Conservation (phyloP, 2,113 vertebrate species). For the Neolamprologus modestus region DNA sequence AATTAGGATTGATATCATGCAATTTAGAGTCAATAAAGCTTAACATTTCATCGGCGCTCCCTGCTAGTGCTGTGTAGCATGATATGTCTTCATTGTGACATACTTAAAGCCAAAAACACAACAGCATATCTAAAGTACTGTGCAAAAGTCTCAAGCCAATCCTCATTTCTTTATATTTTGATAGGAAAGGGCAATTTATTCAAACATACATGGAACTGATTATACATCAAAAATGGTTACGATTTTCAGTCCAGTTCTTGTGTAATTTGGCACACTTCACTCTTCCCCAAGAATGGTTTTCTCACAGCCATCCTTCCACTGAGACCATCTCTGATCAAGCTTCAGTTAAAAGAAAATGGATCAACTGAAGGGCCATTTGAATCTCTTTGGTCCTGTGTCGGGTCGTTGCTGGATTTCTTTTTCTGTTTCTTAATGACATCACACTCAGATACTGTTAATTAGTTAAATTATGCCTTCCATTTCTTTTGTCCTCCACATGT, state of each 20-base stretch:
- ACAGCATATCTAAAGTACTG: neutral
- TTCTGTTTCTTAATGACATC: neutral
- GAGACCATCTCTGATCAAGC: neutral
- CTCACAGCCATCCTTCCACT: neutral
- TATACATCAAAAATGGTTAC: neutral
- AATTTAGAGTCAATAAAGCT: slow-evolving; percentile 64
- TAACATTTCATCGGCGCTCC: slow-evolving; percentile 37
- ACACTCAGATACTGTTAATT: neutral
- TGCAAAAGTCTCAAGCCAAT: neutral
- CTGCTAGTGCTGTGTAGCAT: neutral
- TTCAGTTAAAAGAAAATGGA: neutral
- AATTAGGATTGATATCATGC: slow-evolving; percentile 49
- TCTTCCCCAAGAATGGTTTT: neutral
- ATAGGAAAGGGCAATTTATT: neutral
- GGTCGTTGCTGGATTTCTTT: neutral
- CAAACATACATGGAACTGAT: neutral
- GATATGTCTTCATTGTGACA: neutral
- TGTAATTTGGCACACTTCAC: neutral
- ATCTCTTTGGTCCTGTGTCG: neutral
- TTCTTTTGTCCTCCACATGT: neutral
- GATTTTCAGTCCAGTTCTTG: neutral
- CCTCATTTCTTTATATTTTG: neutral
- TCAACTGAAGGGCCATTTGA: neutral
- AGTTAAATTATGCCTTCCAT: neutral
- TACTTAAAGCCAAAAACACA: slow-evolving; percentile 39